Base-by-base conservation (phyloP, 2,113 vertebrate genomes). In the Mandrillus leucophaeus region DNA sequence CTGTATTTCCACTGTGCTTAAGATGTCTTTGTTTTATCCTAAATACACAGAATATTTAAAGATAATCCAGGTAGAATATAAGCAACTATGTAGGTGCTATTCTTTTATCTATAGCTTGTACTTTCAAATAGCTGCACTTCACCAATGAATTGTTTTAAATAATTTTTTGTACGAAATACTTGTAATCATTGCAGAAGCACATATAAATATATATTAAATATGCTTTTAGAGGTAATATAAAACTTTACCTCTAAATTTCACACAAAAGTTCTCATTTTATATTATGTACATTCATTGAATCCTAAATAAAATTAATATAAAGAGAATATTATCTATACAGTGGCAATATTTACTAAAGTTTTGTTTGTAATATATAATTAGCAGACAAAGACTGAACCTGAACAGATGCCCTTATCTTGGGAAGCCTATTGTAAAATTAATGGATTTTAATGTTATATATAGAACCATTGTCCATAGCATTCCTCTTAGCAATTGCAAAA, bases 251-350 rank as follows among this genome's bases (percentile, higher is more conserved):
- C 12, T 18, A 55, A 72, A 78, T 84, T 85, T 57, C 14, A 23
- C 6, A 30, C 59, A 89, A 52, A 0, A 32, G 5, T 25, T 2
- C 27, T 75, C 0, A 81, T 66, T 55, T 91, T 78, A 80, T 90
- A 75, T 76, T 92, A 92, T 83, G 8, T 61, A 43, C 75, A 93
- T 94, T 81, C 18, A 88, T 78, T 90, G 81, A 92, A 78, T n/a
- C 8, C 1, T 48, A 1, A 45, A 90, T 9, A 78, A 93, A 52
- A 83, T 55, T 61, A 76, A 61, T 32, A 85, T 43, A 45, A 93
- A 45, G 32, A 50, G 17, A 61, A 88, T 30, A 64, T 0, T 8
- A 68, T 82, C 93, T 79, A 79, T 20, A 45, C 8, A 75, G 23
- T 20, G 55, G 8, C 6, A 88, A 1, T 23, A 80, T 32, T 76